Evolutionary conservation across 1,140 invertebrate species (phyloP), one percentile per base, ranked within the genome.

Genomic region (Ips nitidus): DNA sequence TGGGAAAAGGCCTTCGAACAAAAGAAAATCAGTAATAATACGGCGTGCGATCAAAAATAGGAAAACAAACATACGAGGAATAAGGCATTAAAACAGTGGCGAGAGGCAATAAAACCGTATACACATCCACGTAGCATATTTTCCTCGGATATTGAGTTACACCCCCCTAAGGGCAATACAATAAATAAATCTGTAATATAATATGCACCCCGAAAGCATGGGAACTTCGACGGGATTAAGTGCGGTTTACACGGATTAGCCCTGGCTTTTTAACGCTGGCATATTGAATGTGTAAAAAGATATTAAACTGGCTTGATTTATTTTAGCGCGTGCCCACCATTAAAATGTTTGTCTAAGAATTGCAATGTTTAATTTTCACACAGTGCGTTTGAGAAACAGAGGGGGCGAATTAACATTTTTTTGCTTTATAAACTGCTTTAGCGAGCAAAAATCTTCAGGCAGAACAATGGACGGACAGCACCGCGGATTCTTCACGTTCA

Each of bases 221-320:
- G 71, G 74, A 73, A 71, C 70, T 69, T 75, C 75, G 72, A 76
- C 72, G 62, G 75, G 72, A 71, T 74, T 74, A 75, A 67, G 68
- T 74, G 72, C 66, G 77, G 75, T 78, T 78, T 77, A 78, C 77
- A 77, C 62, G 75, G 77, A 77, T 78, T 77, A 78, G 73, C 75
- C 71, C 71, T 63, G 73, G 67, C 71, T 74, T 73, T 78, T 76
- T 76, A 73, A 71, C 70, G 71, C 70, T 71, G 72, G 73, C 74
- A 77, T 77, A 77, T 77, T 77, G 76, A 76, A 77, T 75, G 74
- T 76, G 77, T 78, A 77, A 78, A 69, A 78, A 78, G 75, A 76
- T 77, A 78, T 78, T 78, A 78, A 78, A 78, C 71, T 74, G 41
- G 57, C 63, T 72, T 76, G 75, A 77, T 78, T 78, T 76, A 77